phyloP scores from a whole-genome alignment of 1,140 invertebrate genomes.

The Lepidurus packardi region DNA sequence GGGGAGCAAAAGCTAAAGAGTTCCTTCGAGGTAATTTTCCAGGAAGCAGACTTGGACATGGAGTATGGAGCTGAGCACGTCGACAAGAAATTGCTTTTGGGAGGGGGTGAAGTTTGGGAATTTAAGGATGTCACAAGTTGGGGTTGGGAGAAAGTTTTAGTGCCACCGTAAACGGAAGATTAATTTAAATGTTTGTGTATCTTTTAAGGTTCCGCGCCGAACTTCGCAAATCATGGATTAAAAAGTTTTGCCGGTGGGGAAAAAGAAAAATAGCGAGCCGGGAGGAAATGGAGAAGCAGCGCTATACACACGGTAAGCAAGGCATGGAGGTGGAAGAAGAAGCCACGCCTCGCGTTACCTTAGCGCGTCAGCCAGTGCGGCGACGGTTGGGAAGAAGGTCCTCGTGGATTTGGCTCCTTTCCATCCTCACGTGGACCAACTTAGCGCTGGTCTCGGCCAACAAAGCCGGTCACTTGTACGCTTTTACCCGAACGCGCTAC shows the following conservation, averaged over 20 bases:
- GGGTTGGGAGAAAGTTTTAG: neutral
- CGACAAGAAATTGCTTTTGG: no score
- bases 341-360: neutral
- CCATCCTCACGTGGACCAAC: neutral
- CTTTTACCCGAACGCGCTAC: conserved; percentile 70
- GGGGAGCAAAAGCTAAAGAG: no score
- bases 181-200: neutral
- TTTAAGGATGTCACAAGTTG: no score
- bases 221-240: neutral
- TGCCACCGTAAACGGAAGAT: neutral
- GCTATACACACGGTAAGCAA: neutral
- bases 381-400: conserved; percentile 25
- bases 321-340: neutral
- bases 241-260: neutral
- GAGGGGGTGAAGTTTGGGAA: no score
- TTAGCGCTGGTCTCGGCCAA: neutral
- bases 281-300: neutral
- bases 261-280: neutral
- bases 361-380: conserved; percentile 8
- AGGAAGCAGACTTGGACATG: no score
- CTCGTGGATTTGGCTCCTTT: neutral
- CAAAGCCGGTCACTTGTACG: conserved; percentile 39
- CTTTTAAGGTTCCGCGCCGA: neutral
- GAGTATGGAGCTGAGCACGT: no score
- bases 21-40: no score